Evolutionary conservation across 30 jellyfish, hydroid and myxozoan species (phyloP).

Genomic region (Aurelia aurita complex sp. Pacific): DNA sequence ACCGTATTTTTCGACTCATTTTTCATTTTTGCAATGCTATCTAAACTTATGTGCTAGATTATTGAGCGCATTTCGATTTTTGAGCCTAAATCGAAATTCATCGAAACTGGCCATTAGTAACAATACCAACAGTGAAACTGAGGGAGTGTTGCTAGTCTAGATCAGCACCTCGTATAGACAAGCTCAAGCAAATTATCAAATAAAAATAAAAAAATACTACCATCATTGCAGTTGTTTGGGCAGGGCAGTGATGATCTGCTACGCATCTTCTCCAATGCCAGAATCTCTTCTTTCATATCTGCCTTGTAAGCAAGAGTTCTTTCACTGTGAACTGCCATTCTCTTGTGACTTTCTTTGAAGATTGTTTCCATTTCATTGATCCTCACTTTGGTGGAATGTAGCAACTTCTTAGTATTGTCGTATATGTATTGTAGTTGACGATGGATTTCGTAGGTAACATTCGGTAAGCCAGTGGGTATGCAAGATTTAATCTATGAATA

Average conservation of each 20-base stretch:
- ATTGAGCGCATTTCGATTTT: no score
- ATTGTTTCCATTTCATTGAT: constrained; percentile 30
- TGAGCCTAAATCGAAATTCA: no score
- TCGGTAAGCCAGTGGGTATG: constrained; percentile 38
- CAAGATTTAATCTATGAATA: constrained; percentile 23
- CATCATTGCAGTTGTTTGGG: constrained; percentile 30
- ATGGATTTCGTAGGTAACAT: constrained; percentile 32
- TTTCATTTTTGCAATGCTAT: no score
- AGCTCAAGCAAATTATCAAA: not conserved
- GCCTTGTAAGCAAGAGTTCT: not conserved
- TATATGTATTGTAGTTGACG: constrained; percentile 10
- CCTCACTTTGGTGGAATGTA: constrained; percentile 27
- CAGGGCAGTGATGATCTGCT: not conserved
- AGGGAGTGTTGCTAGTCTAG: no score
- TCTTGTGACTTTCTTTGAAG: constrained; percentile 36
- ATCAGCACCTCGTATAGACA: not conserved
- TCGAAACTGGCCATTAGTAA: no score
- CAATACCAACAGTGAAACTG: no score
- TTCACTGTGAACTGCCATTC: constrained; percentile 39
- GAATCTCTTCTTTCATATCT: constrained; percentile 9
- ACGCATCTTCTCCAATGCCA: constrained; percentile 2
- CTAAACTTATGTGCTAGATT: no score
- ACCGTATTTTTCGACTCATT: no score
- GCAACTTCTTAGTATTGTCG: constrained; percentile 15
- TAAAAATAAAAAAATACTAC: not conserved